Evolutionary conservation across 2,888 invertebrate genomes (phyloP).

Genomic region (Sepiola atlantica): DNA sequence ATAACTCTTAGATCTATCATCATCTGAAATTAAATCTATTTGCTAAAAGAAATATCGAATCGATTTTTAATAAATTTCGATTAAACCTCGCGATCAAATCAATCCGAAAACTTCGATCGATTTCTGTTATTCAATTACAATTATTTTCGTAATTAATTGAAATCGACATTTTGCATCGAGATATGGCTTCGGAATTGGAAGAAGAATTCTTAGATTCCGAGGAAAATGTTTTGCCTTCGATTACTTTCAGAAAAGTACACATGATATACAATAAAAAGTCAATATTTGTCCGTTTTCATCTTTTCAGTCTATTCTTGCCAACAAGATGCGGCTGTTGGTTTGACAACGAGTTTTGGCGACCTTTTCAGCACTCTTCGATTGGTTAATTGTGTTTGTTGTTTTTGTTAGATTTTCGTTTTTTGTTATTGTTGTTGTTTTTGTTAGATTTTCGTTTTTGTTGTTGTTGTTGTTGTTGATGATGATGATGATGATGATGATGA

Average conservation of each 20-base stretch:
- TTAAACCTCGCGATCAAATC: neutral
- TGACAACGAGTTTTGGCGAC: no score
- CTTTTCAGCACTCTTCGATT: no score
- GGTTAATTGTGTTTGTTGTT: no score
- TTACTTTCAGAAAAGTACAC: neutral
- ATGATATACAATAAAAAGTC: neutral
- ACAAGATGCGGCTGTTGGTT: no score
- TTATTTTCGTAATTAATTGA: neutral
- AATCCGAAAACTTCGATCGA: neutral
- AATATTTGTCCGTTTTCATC: neutral
- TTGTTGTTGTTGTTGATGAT: no score
- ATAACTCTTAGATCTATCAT: no score
- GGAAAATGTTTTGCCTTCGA: neutral
- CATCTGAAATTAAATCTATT: neutral
- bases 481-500: no score
- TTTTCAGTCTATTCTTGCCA: neutral
- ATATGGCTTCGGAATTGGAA: neutral
- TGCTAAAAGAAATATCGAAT: neutral
- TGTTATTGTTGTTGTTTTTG: no score
- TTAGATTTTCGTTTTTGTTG: no score
- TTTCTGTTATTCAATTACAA: neutral
- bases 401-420: no score
- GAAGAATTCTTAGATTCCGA: neutral
- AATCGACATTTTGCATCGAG: neutral
- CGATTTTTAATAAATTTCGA: neutral